Evolutionary conservation across 2,797 vertebrate genomes (phyloP), one percentile per base, ranked within the genome.

Genomic region (Neosalanx taihuensis): DNA sequence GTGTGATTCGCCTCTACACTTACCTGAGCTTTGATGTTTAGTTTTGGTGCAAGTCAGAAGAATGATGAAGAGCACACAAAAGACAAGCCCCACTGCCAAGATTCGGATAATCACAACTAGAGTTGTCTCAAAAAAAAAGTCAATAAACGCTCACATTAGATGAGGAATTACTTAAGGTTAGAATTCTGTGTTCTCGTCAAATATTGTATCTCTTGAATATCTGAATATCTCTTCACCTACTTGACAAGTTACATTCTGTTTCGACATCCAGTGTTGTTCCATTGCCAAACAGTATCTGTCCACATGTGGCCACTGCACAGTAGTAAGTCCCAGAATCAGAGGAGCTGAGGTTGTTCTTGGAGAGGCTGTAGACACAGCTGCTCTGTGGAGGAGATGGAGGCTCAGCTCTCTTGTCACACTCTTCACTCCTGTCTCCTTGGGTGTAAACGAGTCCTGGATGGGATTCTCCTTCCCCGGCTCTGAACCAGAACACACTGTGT

Each of bases 261-360:
- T n/a, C 1, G 31, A 6, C 69, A 10, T 77, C 67, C 53, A 84
- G 66, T 60, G 37, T 73, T 0, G 64, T 73, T 81, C 5, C 0
- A 17, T 75, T 67, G 70, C 84, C 84, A 30, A 81, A 84, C 4
- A 87, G n/a, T 4, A 88, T 79, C 29, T 78, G 7, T 5, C 80
- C 86, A 77, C 85, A 88, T 3, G 74, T 7, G 37, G 73, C 79
- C 67, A 89, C 79, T 59, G 84, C 81, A 37, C 86, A 87, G 72
- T 83, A 77, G 4, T 84, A 84, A 35, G 58, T 83, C 26, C 76
- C 85, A 26, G 53, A 72, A 74, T 15, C 4, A 29, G 56, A 64
- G 61, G 18, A 49, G 72, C 37, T 79, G 62, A 75, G 0, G 29
- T 72, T 83, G 15, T 72, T 70, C 37, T 67, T 78, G 1, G 68